Conservation (phyloP, 1,140 invertebrate species). For the Drosophila mayri region DNA sequence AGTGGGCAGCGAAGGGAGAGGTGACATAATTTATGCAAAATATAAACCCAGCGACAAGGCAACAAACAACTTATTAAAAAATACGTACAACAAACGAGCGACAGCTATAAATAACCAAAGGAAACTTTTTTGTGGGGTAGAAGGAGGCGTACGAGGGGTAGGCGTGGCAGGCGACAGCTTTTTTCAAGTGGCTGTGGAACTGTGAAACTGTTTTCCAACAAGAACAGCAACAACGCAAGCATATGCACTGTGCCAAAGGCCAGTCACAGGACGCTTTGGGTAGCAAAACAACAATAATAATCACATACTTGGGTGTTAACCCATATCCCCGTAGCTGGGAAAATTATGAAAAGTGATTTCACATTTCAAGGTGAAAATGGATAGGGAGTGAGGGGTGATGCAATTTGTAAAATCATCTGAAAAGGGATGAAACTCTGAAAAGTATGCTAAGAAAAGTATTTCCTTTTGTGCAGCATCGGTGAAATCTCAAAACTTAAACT, state of each 20-base stretch:
- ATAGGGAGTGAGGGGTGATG: neutral
- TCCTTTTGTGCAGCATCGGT: too few species aligned
- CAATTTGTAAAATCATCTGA: neutral
- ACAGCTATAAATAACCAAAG: slow-evolving; percentile 74
- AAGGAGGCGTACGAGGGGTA: neutral
- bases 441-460: neutral
- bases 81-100: slow-evolving; percentile 65
- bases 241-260: slow-evolving; percentile 41
- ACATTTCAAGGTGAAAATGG: neutral
- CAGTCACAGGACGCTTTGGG: neutral
- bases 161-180: slow-evolving; percentile 17
- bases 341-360: slow-evolving; percentile 2
- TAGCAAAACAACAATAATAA: slow-evolving; percentile 10
- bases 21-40: slow-evolving; percentile 79
- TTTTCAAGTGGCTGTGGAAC: slow-evolving; percentile 67
- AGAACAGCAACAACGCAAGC: slow-evolving; percentile 5
- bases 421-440: neutral
- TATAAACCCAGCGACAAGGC: slow-evolving; percentile 71
- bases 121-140: neutral
- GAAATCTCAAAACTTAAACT: too few species aligned
- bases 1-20: neutral
- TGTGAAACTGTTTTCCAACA: slow-evolving; percentile 44
- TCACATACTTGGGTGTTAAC: neutral
- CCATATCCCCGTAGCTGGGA: neutral
- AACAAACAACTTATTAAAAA: slow-evolving; percentile 76